Percentiles rank a stretch among this genome's conserved stretches.
These are phyloP conservation scores for Xenopus tropicalis DNA, from an alignment of 2,113 vertebrate species.

Conservation along the genomic window DNA sequence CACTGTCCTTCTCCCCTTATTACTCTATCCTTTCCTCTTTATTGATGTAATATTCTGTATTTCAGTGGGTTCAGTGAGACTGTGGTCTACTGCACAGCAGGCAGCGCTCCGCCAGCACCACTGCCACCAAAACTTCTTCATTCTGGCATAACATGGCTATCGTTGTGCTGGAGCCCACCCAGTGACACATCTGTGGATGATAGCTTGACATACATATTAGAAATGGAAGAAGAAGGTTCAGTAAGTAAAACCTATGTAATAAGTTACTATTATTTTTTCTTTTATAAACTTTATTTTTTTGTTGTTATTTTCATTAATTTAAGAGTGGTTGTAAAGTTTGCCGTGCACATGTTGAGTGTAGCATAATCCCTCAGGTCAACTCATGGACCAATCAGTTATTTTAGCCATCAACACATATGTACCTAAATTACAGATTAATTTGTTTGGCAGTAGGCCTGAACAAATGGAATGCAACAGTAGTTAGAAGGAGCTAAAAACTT, in stretches of 20 bases:
- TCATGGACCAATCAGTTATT: no score
- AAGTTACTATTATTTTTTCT: no score
- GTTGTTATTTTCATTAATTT: no score
- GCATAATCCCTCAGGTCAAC: no score
- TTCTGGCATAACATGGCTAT: slow-evolving; percentile 63
- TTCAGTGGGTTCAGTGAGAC: slow-evolving; percentile 70
- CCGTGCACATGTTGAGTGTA: not conserved
- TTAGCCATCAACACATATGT: no score
- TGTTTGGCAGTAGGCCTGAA: not conserved
- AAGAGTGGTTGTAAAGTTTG: not conserved
- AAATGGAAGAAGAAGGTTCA: slow-evolving; percentile 73
- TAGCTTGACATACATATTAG: slow-evolving; percentile 65
- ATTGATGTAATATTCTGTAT: not conserved
- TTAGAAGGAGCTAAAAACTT: no score
- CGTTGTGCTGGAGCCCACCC: slow-evolving; percentile 64
- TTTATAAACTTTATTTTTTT: not conserved
- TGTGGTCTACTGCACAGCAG: slow-evolving; percentile 62
- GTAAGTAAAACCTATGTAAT: slow-evolving; percentile 56
- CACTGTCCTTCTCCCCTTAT: not conserved
- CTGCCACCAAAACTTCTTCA: slow-evolving; percentile 53
- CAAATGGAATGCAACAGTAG: no score
- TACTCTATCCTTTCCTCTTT: no score
- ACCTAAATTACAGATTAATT: not conserved
- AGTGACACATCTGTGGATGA: slow-evolving; percentile 53
- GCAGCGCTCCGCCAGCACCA: slow-evolving; percentile 60